These are phyloP conservation scores for Crocodylus rhombifer DNA, from an alignment of 2,797 vertebrate genomes.

Conservation along the genomic window DNA sequence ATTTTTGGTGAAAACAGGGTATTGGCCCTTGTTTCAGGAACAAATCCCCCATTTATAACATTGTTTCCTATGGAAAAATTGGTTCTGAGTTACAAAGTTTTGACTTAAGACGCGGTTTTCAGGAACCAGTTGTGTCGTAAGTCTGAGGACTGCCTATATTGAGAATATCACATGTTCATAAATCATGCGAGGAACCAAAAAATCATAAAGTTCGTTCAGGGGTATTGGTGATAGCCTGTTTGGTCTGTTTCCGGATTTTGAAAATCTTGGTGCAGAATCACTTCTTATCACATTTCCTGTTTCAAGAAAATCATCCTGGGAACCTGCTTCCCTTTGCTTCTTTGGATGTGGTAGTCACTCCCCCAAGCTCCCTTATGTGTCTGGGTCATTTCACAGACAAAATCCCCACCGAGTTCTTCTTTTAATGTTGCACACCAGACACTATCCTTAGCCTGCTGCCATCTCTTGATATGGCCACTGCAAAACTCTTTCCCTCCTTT, in stretches of 20 bases:
- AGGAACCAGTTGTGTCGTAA: too few species aligned
- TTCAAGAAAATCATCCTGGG: background rate
- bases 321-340: background rate
- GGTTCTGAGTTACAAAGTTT: too few species aligned
- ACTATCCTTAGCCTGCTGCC: background rate
- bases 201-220: background rate
- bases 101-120: too few species aligned
- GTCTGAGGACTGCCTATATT: background rate
- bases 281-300: background rate
- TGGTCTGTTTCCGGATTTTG: background rate
- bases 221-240: background rate
- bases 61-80: too few species aligned
- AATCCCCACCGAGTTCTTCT: accelerated
- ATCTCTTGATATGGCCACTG: background rate
- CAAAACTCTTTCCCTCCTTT: background rate
- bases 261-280: background rate
- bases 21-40: too few species aligned
- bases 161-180: background rate
- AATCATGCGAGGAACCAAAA: background rate
- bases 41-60: too few species aligned
- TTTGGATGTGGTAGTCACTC: background rate
- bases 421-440: background rate
- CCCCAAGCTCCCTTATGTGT: background rate
- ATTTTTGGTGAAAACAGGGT: too few species aligned
- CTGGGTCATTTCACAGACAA: accelerated